These are phyloP conservation scores for Ooceraea biroi DNA, from an alignment of 1,140 invertebrate species.

Conservation along the genomic window DNA sequence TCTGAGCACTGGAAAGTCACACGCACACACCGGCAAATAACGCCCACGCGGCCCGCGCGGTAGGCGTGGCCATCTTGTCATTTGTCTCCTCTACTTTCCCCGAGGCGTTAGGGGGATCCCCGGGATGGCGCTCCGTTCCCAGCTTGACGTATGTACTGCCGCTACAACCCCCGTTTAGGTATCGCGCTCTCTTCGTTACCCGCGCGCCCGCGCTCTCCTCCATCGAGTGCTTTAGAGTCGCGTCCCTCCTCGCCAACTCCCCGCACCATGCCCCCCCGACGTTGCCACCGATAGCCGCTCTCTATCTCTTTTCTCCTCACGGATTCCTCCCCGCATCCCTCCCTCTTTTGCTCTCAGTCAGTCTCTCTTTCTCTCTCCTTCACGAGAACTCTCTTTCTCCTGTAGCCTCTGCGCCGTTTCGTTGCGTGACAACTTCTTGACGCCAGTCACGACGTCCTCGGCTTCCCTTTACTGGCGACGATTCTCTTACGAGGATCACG, in stretches of 20 bases:
- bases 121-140: constrained; percentile 76
- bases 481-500: constrained; percentile 60
- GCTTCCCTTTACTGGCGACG: constrained; percentile 30
- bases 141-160: constrained; percentile 81
- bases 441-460: constrained; percentile 55
- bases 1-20: constrained; percentile 69
- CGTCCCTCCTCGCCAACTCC: constrained; percentile 31
- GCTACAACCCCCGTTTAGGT: constrained; percentile 74
- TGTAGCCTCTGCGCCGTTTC: neutral
- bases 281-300: constrained; percentile 49
- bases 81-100: constrained; percentile 81
- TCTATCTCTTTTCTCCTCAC: constrained; percentile 57
- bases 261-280: neutral
- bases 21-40: constrained; percentile 74
- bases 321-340: constrained; percentile 26
- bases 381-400: neutral
- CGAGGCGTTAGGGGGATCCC: constrained; percentile 72
- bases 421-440: constrained; percentile 26
- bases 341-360: constrained; percentile 31
- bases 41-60: constrained; percentile 78
- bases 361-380: constrained; percentile 46
- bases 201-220: constrained; percentile 65
- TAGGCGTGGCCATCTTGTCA: constrained; percentile 83
- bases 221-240: constrained; percentile 62
- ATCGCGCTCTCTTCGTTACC: constrained; percentile 61